A percentile compares a stretch with the other conserved stretches of the same genome.
phyloP scores from a whole-genome alignment of 2,113 vertebrate species.

The Phasianus colchicus region DNA sequence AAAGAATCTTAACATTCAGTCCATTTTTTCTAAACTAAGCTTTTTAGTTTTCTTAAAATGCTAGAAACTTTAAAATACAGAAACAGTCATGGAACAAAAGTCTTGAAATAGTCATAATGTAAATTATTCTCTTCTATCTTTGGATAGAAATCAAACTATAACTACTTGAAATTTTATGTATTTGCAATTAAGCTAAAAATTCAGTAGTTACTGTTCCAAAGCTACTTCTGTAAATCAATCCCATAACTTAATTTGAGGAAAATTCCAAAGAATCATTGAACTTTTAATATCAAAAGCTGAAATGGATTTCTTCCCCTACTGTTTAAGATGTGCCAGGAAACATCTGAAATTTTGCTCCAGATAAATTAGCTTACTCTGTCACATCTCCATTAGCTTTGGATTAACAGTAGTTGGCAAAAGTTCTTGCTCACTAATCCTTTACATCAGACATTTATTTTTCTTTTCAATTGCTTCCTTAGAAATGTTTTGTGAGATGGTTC shows the following conservation, averaged over 20 bases:
- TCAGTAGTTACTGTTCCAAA: not conserved
- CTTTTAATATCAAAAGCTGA: not conserved
- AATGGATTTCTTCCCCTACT: not conserved
- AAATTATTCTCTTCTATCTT: not conserved
- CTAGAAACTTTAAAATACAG: not conserved
- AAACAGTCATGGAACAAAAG: not conserved
- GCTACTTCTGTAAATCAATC: not conserved
- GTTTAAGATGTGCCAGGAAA: conserved; percentile 8
- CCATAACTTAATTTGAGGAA: not conserved
- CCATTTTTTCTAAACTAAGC: rapidly evolving
- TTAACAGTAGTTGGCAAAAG: not conserved
- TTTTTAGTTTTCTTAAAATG: not conserved
- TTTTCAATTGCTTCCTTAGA: not conserved
- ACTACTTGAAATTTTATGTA: not conserved
- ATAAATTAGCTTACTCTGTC: conserved; percentile 18
- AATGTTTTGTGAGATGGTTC: not conserved
- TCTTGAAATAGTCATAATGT: not conserved
- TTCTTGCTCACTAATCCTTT: not conserved
- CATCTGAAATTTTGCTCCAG: not conserved
- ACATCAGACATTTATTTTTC: not conserved
- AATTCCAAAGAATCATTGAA: not conserved
- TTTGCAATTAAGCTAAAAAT: not conserved
- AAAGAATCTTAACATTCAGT: not conserved
- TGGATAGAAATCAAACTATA: too few species aligned
- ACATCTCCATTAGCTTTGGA: not conserved